phyloP scores from a whole-genome alignment of 2,888 invertebrate species.

The Allophyes oxyacanthae region DNA sequence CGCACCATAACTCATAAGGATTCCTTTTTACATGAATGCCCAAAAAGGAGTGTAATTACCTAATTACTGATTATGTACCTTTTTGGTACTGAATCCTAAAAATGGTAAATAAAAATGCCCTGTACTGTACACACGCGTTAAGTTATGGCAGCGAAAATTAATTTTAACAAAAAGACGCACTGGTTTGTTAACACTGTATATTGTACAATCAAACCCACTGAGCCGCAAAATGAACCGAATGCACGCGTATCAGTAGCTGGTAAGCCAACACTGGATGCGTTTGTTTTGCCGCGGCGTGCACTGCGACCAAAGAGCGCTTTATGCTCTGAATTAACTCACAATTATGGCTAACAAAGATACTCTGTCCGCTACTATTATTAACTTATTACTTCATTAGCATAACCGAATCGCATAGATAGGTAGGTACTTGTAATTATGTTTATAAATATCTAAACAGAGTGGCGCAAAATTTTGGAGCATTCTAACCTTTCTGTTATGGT shows the following conservation, averaged over 20 bases:
- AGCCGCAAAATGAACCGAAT: constrained; percentile 76
- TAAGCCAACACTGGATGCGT: constrained; percentile 49
- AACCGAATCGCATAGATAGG: constrained; percentile 6
- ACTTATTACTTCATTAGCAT: constrained; percentile 44
- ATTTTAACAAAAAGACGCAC: constrained; percentile 56
- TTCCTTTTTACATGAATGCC: no score
- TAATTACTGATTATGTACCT: no score
- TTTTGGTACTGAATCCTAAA: no score
- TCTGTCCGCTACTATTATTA: constrained; percentile 48
- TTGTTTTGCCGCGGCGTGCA: constrained; percentile 35
- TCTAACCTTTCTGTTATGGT: no score
- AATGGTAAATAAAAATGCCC: neutral
- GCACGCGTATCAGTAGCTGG: constrained; percentile 61
- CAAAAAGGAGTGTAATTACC: no score
- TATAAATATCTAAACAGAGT: no score
- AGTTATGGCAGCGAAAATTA: constrained; percentile 36
- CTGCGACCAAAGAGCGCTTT: constrained; percentile 50
- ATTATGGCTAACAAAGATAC: constrained; percentile 51
- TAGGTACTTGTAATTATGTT: neutral
- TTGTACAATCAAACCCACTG: constrained; percentile 74
- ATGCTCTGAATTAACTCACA: constrained; percentile 39
- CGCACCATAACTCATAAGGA: no score
- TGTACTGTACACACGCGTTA: constrained; percentile 5
- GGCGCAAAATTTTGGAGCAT: no score
- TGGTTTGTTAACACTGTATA: constrained; percentile 68